These are phyloP conservation scores for Kryptolebias marmoratus DNA, from an alignment of 2,113 vertebrate genomes.

Conservation along the genomic window DNA sequence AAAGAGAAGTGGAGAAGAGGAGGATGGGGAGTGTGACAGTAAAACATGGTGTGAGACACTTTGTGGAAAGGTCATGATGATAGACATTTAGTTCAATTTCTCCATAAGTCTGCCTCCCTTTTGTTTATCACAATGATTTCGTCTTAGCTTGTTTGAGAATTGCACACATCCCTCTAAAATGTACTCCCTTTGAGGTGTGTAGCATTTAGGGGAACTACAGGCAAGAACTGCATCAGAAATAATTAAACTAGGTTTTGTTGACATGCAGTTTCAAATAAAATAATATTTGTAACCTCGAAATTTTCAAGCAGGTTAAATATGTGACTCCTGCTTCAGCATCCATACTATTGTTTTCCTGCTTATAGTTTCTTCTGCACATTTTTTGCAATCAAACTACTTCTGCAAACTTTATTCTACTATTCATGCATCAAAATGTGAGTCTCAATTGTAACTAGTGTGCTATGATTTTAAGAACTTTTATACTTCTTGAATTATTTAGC, in stretches of 20 bases:
- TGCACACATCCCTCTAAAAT: neutral
- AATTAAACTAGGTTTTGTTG: neutral
- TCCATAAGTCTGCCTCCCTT: conserved; percentile 17
- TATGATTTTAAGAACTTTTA: no score
- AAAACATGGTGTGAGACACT: conserved; percentile 61
- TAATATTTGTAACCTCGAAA: neutral
- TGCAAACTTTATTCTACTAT: no score
- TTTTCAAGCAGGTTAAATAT: no score
- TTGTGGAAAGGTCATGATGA: conserved; percentile 54
- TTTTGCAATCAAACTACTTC: no score
- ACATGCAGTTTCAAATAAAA: neutral
- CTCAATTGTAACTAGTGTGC: no score
- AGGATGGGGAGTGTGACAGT: conserved; percentile 47
- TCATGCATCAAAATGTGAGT: no score
- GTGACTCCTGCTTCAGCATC: no score
- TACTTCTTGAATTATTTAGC: no score
- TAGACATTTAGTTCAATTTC: conserved; percentile 19
- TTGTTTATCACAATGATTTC: conserved; percentile 5
- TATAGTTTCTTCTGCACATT: no score
- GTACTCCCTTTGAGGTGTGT: neutral
- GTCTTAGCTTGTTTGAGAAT: conserved; percentile 6
- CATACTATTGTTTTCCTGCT: no score
- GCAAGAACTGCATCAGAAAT: neutral
- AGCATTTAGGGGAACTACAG: neutral
- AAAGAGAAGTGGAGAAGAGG: conserved; percentile 50